Percentiles rank a stretch among this genome's conserved stretches.
These are phyloP conservation scores for Scartelaos histophorus DNA, from an alignment of 2,113 vertebrate genomes.

Conservation along the genomic window DNA sequence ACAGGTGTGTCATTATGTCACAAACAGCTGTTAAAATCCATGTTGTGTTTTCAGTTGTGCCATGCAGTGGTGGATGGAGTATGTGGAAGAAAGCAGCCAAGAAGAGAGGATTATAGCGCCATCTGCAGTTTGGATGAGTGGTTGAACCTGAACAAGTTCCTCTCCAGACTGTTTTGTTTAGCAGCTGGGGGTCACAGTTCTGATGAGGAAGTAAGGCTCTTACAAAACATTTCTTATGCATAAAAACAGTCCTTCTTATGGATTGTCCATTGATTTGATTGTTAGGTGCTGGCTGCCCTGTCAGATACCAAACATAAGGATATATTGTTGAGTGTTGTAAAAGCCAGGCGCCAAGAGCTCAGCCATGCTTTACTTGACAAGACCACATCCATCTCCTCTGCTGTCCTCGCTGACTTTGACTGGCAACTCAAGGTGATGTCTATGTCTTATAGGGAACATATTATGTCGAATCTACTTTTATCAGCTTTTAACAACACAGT, in stretches of 20 bases:
- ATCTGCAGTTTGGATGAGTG: constrained; percentile 85
- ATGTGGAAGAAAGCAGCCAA: constrained; percentile 82
- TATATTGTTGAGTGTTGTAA: constrained; percentile 80
- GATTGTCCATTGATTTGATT: constrained; percentile 1
- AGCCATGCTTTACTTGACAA: constrained; percentile 79
- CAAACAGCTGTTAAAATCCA: not conserved
- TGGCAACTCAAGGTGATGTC: constrained; percentile 91
- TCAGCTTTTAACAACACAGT: no score
- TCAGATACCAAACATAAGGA: constrained; percentile 70
- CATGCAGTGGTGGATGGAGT: constrained; percentile 88
- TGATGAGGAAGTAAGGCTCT: constrained; percentile 81
- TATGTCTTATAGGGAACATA: no score
- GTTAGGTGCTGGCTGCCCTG: constrained; percentile 79
- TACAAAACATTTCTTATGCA: not conserved
- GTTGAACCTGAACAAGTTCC: constrained; percentile 78
- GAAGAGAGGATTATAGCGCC: constrained; percentile 76
- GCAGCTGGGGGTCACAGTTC: constrained; percentile 77
- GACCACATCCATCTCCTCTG: constrained; percentile 84
- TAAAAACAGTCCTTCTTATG: not conserved
- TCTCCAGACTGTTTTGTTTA: constrained; percentile 72
- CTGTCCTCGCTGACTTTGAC: constrained; percentile 91
- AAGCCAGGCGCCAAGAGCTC: constrained; percentile 85
- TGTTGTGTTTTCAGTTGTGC: constrained; percentile 77
- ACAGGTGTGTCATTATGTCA: not conserved
- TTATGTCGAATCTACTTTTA: no score